Base-by-base conservation (phyloP, 2,113 vertebrate genomes). In the Dicaeum eximium region DNA sequence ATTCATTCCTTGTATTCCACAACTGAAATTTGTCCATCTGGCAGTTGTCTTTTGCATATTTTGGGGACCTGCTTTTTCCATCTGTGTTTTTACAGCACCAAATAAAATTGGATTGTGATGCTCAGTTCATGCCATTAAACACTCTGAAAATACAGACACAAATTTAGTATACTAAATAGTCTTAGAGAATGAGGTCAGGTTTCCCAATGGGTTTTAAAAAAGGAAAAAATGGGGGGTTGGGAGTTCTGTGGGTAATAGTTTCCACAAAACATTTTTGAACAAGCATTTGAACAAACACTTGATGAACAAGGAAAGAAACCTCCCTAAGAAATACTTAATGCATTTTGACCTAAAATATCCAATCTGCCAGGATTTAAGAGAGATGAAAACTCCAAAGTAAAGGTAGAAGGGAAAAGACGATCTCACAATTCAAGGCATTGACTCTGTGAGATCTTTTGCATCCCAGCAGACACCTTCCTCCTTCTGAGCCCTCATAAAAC, bases 1-100 rank as follows among this genome's bases (percentile, higher is more conserved):
- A 81, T 57, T 67, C 24, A 13, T 64, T 82, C 54, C 30, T 42
- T 77, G 28, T 86, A 65, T 70, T 92, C 45, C 8, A 7, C 48
- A 65, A 14, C 33, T 45, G 45, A 90, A 88, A 92, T 83, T 45
- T 86, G 42, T 69, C 66, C 90, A 85, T 94, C 62, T 93, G 71
- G 53, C 77, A 77, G 58, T 66, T 64, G 64, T 69, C 42, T 83
- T 86, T 35, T 37, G n/a, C 35, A 23, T 73, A 62, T 92, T 93
- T 86, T 56, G 51, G 35, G 69, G 60, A 91, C 70, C 51, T 90
- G 71, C 25, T 47, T 88, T 93, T 72, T 64, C 77, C 72, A 90
- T 81, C 83, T 91, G 72, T 93, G 69, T 86, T 93, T 93, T 82
- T 64, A 86, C 72, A 84, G 56, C 51, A 84, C 56, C 38, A 84